Evolutionary conservation across 2,797 vertebrate species (phyloP).

Genomic region (Smutsia temminckii): DNA sequence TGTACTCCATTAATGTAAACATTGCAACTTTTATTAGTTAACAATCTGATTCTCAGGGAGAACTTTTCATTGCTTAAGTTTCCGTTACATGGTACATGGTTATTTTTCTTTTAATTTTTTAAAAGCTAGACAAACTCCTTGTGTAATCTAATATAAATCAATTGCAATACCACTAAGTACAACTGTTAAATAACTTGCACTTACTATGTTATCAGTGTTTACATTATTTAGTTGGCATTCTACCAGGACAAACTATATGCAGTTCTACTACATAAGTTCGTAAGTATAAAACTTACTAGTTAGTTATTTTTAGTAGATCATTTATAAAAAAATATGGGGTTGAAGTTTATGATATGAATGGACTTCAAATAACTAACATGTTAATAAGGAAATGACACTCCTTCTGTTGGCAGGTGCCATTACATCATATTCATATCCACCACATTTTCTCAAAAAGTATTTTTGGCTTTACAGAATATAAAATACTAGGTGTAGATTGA

Average conservation of each 20-base stretch:
- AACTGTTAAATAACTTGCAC: neutral
- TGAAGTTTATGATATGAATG: neutral
- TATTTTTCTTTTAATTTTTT: constrained; percentile 30
- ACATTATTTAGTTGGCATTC: neutral
- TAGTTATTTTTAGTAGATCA: neutral
- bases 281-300: neutral
- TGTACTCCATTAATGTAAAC: neutral
- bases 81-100: neutral
- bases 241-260: too few relatives aligned
- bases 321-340: neutral
- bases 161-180: neutral
- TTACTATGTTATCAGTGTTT: neutral
- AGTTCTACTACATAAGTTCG: neutral
- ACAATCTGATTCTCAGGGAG: neutral
- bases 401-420: neutral
- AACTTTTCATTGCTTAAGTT: neutral
- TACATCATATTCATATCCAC: neutral
- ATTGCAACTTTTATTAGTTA: neutral
- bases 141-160: neutral
- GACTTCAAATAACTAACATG: neutral
- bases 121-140: neutral
- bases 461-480: neutral
- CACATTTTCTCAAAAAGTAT: neutral
- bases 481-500: neutral
- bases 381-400: neutral